Evolutionary conservation across 2,888 invertebrate species (phyloP).

Genomic region (Norana najaformis): DNA sequence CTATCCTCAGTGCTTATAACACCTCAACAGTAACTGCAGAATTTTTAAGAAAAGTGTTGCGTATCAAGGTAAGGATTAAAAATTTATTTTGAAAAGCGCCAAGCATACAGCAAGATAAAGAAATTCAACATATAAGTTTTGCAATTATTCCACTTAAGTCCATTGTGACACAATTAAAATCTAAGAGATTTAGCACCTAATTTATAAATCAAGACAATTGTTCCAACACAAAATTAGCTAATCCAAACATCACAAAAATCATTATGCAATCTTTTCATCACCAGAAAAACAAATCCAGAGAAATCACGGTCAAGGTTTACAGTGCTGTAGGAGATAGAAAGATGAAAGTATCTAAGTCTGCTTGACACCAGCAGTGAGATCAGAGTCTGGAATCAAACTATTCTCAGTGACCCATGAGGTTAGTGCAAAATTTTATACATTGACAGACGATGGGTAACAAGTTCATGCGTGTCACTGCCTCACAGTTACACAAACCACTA

Average conservation of each 20-base stretch:
- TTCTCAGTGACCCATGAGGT: no score
- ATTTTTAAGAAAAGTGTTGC: no score
- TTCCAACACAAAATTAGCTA: neutral
- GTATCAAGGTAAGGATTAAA: no score
- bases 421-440: neutral
- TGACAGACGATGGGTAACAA: neutral
- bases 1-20: neutral
- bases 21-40: no score
- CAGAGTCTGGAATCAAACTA: no score
- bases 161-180: neutral
- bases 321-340: no score
- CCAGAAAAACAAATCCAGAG: neutral
- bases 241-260: neutral
- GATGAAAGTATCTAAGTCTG: neutral
- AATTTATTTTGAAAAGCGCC: no score
- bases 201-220: neutral
- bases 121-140: neutral
- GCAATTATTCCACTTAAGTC: neutral
- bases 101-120: neutral
- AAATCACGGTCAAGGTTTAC: neutral
- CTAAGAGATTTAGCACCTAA: neutral
- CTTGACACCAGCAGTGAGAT: no score
- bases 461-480: neutral
- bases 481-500: neutral
- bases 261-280: neutral